Percentiles rank a stretch among this genome's conserved stretches.
phyloP scores from a whole-genome alignment of 2,888 invertebrate genomes.

The Lasioglossum malachurum region DNA sequence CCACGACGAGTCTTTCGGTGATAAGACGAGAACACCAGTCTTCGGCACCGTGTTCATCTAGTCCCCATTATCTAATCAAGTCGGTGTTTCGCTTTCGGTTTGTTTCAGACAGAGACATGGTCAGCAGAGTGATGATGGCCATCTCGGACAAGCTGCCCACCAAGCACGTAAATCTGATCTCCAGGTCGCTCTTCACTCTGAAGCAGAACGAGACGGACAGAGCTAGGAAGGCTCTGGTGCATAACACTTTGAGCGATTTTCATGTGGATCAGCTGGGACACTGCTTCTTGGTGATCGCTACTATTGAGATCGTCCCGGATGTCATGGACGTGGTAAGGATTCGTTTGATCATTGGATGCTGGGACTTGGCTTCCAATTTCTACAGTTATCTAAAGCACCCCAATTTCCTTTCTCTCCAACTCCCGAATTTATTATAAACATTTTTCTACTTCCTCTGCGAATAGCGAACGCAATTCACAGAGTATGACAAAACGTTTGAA shows the following conservation, averaged over 20 bases:
- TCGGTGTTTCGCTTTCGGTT: not conserved
- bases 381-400: too few relatives aligned
- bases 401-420: not conserved
- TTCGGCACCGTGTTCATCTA: not conserved
- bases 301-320: conserved; percentile 87
- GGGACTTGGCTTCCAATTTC: not conserved
- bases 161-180: conserved; percentile 84
- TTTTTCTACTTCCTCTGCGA: not conserved
- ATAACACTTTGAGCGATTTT: conserved; percentile 85
- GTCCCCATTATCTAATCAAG: not conserved
- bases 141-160: conserved; percentile 86
- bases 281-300: conserved; percentile 89
- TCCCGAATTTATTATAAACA: not conserved
- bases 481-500: not conserved
- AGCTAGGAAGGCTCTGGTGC: conserved; percentile 85
- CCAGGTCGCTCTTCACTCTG: conserved; percentile 86
- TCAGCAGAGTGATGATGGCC: conserved; percentile 88
- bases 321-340: conserved; percentile 87
- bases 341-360: not conserved
- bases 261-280: conserved; percentile 86
- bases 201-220: conserved; percentile 86
- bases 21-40: conserved; percentile 29
- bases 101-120: conserved; percentile 87
- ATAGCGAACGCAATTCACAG: not conserved
- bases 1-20: conserved; percentile 91